Evolutionary conservation across 1,140 invertebrate species (phyloP), one percentile per base, ranked within the genome.

Genomic region (Aradophagus sp.): DNA sequence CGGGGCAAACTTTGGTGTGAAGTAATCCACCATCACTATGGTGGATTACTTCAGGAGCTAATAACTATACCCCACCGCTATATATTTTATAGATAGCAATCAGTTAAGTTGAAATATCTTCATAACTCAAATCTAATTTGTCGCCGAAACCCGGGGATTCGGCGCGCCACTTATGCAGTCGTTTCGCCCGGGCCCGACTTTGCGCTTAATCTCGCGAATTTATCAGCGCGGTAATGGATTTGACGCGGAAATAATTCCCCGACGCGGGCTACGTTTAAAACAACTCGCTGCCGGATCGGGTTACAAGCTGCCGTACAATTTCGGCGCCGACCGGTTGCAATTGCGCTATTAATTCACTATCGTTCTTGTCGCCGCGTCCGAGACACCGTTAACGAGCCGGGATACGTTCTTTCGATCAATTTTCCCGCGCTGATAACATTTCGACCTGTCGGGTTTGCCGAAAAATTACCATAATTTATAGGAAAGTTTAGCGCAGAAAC

Each of bases 11-110:
- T 73, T 73, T 58, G 42, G 52, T 58, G 52, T 20, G 45, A 68
- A 68, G 65, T 73, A 68, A 68, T 68, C 59, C 71, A 68, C 58
- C 59, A 65, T 73, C 65, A 68, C 59, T 63, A 61, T 65, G 42
- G n/a, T n/a, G n/a, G n/a, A n/a, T n/a, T n/a, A n/a, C 61, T 47
- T 61, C 68, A 66, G 36, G 23, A 66, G 53, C 61, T 72, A 61
- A 65, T 72, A 72, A 61, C 55, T 65, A 72, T 65, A 66, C n/a
- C 35, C 11, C 26, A 36, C 11, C 39, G 39, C 47, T 42, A 63
- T 63, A 63, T 53, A 71, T 69, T 71, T 65, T 65, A 56, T 31
- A 47, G 53, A 59, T 41, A 41, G 44, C 61, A 35, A 71, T 71
- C 59, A 59, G 34, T 71, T 48, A 59, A 59, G 53, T 59, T 53